phyloP scores from a whole-genome alignment of 2,113 vertebrate genomes.

The Gambusia holbrooki region DNA sequence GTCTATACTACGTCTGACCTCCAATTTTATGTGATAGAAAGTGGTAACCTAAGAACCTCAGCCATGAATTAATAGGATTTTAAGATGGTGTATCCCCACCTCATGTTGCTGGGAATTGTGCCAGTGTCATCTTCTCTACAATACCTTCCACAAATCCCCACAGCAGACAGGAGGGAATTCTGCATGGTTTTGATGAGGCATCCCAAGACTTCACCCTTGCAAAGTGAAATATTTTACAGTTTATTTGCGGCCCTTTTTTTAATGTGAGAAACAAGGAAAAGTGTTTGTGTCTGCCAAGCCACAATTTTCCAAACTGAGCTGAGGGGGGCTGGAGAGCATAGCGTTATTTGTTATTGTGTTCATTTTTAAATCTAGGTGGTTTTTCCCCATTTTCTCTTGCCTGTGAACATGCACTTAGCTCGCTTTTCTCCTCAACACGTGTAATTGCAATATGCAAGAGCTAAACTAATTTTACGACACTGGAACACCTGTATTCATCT shows the following conservation, averaged over 20 bases:
- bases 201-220: slow-evolving; percentile 71
- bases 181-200: slow-evolving; percentile 71
- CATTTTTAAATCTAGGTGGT: slow-evolving; percentile 73
- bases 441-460: slow-evolving; percentile 84
- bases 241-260: slow-evolving; percentile 67
- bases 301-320: slow-evolving; percentile 61
- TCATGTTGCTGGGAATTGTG: slow-evolving; percentile 56
- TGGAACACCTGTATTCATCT: slow-evolving; percentile 84
- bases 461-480: slow-evolving; percentile 84
- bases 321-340: slow-evolving; percentile 51
- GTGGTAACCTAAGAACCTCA: slow-evolving; percentile 17
- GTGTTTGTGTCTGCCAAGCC: slow-evolving; percentile 57
- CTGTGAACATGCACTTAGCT: slow-evolving; percentile 54
- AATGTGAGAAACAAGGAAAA: slow-evolving; percentile 55
- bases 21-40: not conserved
- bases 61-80: slow-evolving; percentile 32
- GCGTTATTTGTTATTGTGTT: slow-evolving; percentile 72
- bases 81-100: slow-evolving; percentile 36
- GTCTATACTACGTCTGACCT: not conserved
- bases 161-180: slow-evolving; percentile 54
- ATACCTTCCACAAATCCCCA: slow-evolving; percentile 55
- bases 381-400: slow-evolving; percentile 62
- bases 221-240: slow-evolving; percentile 66
- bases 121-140: slow-evolving; percentile 50
- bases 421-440: slow-evolving; percentile 62